These are phyloP conservation scores for Athene noctua DNA, from an alignment of 2,113 vertebrate genomes.

Conservation along the genomic window DNA sequence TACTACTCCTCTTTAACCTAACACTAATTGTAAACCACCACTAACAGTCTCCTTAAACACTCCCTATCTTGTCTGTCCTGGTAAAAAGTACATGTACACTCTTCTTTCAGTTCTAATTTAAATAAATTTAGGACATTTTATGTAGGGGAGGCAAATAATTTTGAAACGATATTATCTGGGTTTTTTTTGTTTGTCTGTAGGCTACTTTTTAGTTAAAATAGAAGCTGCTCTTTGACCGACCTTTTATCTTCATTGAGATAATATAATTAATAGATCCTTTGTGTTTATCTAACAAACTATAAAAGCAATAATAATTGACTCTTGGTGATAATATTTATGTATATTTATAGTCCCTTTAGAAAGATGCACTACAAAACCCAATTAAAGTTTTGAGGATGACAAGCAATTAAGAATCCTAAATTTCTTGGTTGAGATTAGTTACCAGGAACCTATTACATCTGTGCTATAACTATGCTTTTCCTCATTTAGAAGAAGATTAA, in stretches of 20 bases:
- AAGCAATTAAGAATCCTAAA: background rate
- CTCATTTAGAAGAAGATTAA: background rate
- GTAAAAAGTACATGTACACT: background rate
- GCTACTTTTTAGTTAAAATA: background rate
- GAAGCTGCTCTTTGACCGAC: background rate
- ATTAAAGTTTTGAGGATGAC: background rate
- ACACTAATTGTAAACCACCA: background rate
- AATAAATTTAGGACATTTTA: background rate
- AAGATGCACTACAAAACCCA: background rate
- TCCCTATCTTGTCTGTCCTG: background rate
- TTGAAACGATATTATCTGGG: background rate
- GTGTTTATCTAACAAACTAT: background rate
- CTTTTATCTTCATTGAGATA: background rate
- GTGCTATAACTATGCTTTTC: background rate
- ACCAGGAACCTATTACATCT: background rate
- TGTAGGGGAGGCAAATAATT: background rate
- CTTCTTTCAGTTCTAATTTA: background rate
- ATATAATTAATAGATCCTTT: background rate
- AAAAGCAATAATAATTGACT: background rate
- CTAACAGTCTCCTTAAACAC: background rate
- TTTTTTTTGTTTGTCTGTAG: background rate
- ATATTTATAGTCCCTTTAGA: background rate
- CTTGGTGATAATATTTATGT: background rate
- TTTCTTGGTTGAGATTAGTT: background rate
- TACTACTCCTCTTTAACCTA: background rate